These are phyloP conservation scores for Spongilla lacustris DNA, from an alignment of 37 sponge, comb jelly and placozoan genomes.

Conservation along the genomic window DNA sequence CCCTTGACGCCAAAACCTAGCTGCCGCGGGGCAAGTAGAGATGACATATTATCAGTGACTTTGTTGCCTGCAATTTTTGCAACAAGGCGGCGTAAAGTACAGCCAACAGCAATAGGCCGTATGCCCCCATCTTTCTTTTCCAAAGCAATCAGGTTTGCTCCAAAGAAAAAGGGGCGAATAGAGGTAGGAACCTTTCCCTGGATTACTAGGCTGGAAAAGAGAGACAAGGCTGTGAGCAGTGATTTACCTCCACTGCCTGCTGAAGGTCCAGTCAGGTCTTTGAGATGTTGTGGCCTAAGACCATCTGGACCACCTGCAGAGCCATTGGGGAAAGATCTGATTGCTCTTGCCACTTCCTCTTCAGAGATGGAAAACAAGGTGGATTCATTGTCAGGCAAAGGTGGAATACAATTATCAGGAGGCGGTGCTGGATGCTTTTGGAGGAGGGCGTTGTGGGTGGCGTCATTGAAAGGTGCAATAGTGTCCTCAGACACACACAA, in stretches of 20 bases:
- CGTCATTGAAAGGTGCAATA: too few species aligned
- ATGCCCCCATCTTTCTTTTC: conserved; percentile 51
- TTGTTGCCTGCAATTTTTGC: conserved; percentile 23
- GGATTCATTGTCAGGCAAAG: too few species aligned
- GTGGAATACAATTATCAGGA: too few species aligned
- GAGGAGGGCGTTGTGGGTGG: too few species aligned
- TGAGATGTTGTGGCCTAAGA: conserved; percentile 46
- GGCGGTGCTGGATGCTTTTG: too few species aligned
- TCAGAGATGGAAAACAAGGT: too few species aligned
- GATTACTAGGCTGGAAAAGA: conserved; percentile 26
- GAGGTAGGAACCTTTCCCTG: conserved; percentile 18
- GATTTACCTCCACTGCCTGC: conserved; percentile 22
- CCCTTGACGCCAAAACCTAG: conserved; percentile 20
- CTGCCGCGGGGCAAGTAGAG: background rate
- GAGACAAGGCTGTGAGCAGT: conserved; percentile 24
- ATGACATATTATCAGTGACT: background rate
- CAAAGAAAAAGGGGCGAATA: conserved; percentile 40
- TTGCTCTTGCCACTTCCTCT: too few species aligned
- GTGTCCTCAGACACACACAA: too few species aligned
- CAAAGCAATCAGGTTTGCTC: conserved; percentile 45
- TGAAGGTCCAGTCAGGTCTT: conserved; percentile 14
- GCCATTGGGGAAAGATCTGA: conserved; percentile 8
- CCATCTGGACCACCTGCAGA: conserved; percentile 58
- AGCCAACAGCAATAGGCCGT: conserved; percentile 56
- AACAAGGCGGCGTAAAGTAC: conserved; percentile 38